Conservation (phyloP, 2,888 invertebrate species). For the Ischnura elegans region DNA sequence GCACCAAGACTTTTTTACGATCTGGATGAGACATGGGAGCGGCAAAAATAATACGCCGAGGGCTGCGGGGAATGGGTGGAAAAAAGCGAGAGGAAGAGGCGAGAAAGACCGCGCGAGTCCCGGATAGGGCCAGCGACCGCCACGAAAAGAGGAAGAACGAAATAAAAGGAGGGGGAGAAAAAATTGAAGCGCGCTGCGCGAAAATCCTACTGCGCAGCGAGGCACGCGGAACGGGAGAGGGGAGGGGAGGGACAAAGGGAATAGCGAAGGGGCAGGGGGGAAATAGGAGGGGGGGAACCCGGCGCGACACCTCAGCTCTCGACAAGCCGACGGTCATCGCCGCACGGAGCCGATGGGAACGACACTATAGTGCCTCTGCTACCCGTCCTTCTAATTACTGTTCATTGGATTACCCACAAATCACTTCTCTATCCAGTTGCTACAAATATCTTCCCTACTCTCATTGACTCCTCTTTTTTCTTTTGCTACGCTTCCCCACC, state of each 20-base stretch:
- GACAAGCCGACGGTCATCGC: neutral
- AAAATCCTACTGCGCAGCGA: neutral
- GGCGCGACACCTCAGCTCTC: neutral
- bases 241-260: neutral
- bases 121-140: constrained; percentile 58
- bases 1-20: constrained; percentile 42
- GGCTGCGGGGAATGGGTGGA: neutral
- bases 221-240: neutral
- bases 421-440: too few relatives aligned
- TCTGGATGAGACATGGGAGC: constrained; percentile 55
- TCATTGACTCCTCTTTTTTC: too few relatives aligned
- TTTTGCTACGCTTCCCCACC: too few relatives aligned
- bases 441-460: too few relatives aligned
- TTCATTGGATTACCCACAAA: too few relatives aligned
- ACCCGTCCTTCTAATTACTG: too few relatives aligned
- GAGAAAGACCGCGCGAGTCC: constrained; percentile 10
- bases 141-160: neutral
- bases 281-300: neutral
- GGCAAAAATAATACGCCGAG: constrained; percentile 64
- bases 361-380: too few relatives aligned
- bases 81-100: neutral
- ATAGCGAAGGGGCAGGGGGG: neutral
- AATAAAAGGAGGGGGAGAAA: neutral
- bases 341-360: neutral
- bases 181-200: constrained; percentile 18